Conservation (phyloP, 2,888 invertebrate genomes). For the Ethmia dodecea region DNA sequence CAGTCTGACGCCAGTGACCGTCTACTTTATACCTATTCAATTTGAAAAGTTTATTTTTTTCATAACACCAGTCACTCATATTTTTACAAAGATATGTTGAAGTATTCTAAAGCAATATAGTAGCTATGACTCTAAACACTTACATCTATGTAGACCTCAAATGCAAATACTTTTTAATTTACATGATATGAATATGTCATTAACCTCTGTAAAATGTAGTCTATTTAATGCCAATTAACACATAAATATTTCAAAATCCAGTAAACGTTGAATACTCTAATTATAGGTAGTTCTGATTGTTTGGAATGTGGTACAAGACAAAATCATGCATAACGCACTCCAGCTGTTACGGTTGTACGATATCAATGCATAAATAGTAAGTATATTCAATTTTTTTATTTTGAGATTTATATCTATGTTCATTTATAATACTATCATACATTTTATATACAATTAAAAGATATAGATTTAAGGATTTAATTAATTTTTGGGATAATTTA, state of each 20-base stretch:
- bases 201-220: conserved; percentile 65
- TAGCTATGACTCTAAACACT: conserved; percentile 75
- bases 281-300: conserved; percentile 26
- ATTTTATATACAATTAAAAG: conserved; percentile 68
- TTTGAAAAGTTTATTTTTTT: conserved; percentile 32
- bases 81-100: conserved; percentile 74
- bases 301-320: conserved; percentile 70
- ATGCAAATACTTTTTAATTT: conserved; percentile 77
- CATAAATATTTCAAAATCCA: conserved; percentile 25
- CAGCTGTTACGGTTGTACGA: conserved; percentile 31
- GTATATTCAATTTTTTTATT: conserved; percentile 29
- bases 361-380: conserved; percentile 23
- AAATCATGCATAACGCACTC: conserved; percentile 74
- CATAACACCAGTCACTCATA: conserved; percentile 56
- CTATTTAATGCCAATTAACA: conserved; percentile 53
- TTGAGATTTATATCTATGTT: conserved; percentile 53
- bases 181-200: conserved; percentile 78
- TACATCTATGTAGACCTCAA: conserved; percentile 76
- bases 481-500: conserved; percentile 77
- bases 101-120: conserved; percentile 75
- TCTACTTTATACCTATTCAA: conserved; percentile 33
- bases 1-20: conserved; percentile 58
- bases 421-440: conserved; percentile 61
- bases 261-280: conserved; percentile 11
- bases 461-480: conserved; percentile 70